Base-by-base conservation (phyloP, 2,888 invertebrate species). In the Alitta virens region DNA sequence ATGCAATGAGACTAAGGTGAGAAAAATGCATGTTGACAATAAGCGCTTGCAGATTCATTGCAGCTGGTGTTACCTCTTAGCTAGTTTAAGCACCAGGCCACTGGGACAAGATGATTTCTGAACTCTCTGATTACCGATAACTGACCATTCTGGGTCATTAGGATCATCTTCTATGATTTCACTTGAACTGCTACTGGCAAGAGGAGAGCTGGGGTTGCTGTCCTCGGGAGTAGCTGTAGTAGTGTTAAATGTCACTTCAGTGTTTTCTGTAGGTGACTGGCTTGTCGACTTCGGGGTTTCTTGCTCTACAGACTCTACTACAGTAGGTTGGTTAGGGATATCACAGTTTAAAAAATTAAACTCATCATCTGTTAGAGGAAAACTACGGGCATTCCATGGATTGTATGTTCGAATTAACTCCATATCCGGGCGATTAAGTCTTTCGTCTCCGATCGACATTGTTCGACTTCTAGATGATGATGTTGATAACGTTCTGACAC, bases 131-230 rank as follows among this genome's bases (percentile, higher is more conserved):
- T 12, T 21, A 1, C 46, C 42, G 38, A 62, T 51, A 55, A 70
- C 69, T 3, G 72, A 74, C 80, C 80, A 80, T 59, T 80, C 80
- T 0, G 78, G 78, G 62, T 80, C 79, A 63, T 76, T 73, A 0
- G 75, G 71, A 56, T 75, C 74, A 51, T 76, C 75, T 14, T 63
- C 66, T 9, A 74, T 75, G 24, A 57, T 56, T 18, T 26, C 27
- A 23, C 52, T 46, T 23, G 24, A 72, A n/a, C 71, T 68, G n/a
- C 65, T 67, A 54, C 74, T 75, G 2, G 71, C 69, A 16, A 69
- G 51, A 2, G 76, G 77, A 5, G 76, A 77, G 7, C 63, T 55
- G 1, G 74, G 71, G 23, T 61, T 42, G 18, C 57, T 38, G 42
- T 46, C 52, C 42, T 60, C 55, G n/a, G 59, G 53, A 27, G 57